Evolutionary conservation across 2,113 vertebrate species (phyloP), one percentile per base, ranked within the genome.

Genomic region (Marmota monax): DNA sequence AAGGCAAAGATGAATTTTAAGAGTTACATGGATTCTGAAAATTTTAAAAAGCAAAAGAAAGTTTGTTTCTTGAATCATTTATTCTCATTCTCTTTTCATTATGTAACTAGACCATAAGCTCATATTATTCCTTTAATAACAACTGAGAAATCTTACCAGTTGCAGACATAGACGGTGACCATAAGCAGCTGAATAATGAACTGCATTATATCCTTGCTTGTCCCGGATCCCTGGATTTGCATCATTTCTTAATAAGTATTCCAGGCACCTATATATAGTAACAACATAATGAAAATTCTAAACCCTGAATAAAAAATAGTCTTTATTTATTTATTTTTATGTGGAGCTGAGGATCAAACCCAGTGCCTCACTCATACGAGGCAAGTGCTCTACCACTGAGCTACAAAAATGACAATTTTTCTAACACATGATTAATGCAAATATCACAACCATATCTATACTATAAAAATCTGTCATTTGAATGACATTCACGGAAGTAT

Each of bases 211-310:
- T 96, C 99, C 99, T 98, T 99, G 99, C 97, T 99, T 99, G 98
- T 99, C 99, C 76, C 99, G 99, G 98, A 99, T 99, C 97, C 99
- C 99, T 34, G 99, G 99, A 98, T 99, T 99, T 96, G 99, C 99
- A 98, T 99, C 99, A 27, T 99, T 99, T 97, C 99, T 99, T 97
- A 99, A 93, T 98, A 99, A 98, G 97, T 99, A 99, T 99, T 99
- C 99, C 99, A 99, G 99, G 99, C 99, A 99, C 99, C 99, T 99
- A 94, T 86, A 96, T 63, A 98, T 80, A 98, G 77, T 86, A 98
- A 97, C 95, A 89, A 97, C 2, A 58, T 80, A 92, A 73, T 94
- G 88, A 97, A 42, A 98, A 94, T 84, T 78, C 16, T 90, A 94
- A 97, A 94, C 45, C 45, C 45, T 45, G 45, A 7, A 45, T 45